Percentiles rank a stretch among this genome's conserved stretches.
phyloP scores from a whole-genome alignment of 2,888 invertebrate species.

The Dicyrtoma fusca region DNA sequence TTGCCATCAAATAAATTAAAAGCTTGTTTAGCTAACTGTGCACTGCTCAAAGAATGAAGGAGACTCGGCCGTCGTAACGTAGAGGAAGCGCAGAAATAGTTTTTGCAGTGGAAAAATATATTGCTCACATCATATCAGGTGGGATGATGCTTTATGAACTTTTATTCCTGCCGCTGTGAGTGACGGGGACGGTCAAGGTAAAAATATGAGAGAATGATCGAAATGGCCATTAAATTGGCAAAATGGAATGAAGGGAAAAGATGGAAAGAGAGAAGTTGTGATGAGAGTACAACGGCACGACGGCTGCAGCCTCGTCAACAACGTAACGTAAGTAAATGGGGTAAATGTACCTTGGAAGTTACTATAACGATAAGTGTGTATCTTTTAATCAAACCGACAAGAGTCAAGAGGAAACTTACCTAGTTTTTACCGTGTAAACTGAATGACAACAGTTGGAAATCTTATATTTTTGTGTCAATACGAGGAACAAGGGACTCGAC shows the following conservation, averaged over 20 bases:
- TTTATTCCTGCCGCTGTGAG: not conserved
- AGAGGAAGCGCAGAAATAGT: too few relatives aligned
- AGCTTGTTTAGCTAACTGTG: too few relatives aligned
- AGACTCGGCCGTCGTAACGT: too few relatives aligned
- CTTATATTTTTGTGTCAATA: not conserved
- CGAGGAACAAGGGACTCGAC: not conserved
- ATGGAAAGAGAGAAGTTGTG: not conserved
- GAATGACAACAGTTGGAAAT: not conserved
- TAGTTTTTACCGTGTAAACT: conserved; percentile 4
- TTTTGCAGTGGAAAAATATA: too few relatives aligned
- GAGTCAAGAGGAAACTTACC: not conserved
- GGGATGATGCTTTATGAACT: too few relatives aligned
- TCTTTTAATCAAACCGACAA: conserved; percentile 23
- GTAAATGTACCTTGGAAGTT: conserved; percentile 23
- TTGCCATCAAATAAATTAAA: too few relatives aligned
- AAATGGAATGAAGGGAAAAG: not conserved
- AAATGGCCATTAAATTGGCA: not conserved
- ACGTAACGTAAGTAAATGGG: conserved; percentile 17
- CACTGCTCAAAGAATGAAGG: too few relatives aligned
- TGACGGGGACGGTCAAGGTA: not conserved
- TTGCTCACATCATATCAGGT: too few relatives aligned
- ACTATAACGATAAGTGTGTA: too few relatives aligned
- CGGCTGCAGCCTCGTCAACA: conserved; percentile 9
- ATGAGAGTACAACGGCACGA: conserved; percentile 28
- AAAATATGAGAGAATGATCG: not conserved